These are phyloP conservation scores for Cryptus viduatorius DNA, from an alignment of 2,888 invertebrate species.

Conservation along the genomic window DNA sequence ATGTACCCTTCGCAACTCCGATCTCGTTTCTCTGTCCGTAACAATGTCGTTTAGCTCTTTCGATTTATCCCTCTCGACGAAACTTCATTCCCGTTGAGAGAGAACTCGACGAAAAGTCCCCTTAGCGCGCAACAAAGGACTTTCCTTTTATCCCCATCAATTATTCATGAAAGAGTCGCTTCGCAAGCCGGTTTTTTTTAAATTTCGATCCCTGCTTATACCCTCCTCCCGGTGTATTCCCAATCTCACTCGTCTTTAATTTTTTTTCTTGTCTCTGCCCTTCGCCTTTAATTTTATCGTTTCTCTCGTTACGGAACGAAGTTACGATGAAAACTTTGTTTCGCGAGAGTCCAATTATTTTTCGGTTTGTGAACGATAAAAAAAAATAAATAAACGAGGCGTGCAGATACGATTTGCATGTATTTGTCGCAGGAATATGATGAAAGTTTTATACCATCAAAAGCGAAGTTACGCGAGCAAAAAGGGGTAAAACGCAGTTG, in stretches of 20 bases:
- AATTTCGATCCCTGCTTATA: conserved; percentile 55
- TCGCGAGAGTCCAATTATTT: no score
- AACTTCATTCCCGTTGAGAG: conserved; percentile 1
- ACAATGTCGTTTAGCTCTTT: conserved; percentile 16
- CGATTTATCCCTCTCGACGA: conserved; percentile 33
- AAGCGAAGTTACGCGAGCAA: not conserved
- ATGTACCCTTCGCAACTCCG: not conserved
- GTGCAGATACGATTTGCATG: no score
- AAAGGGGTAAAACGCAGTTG: not conserved
- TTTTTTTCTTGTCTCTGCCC: not conserved
- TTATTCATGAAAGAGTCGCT: conserved; percentile 68
- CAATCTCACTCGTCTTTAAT: not conserved
- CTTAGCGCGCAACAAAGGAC: conserved; percentile 34
- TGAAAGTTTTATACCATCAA: conserved; percentile 17
- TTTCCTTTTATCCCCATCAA: conserved; percentile 68
- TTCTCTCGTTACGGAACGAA: no score
- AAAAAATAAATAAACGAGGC: no score
- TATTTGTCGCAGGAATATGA: no score
- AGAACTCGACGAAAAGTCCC: conserved; percentile 51
- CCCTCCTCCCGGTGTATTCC: conserved; percentile 15
- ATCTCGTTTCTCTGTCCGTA: not conserved
- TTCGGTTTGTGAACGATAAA: no score
- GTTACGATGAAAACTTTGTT: no score
- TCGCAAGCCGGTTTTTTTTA: conserved; percentile 60
- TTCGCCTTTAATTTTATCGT: not conserved